phyloP scores from a whole-genome alignment of 1,140 invertebrate genomes.

The Brachystomella parvula region DNA sequence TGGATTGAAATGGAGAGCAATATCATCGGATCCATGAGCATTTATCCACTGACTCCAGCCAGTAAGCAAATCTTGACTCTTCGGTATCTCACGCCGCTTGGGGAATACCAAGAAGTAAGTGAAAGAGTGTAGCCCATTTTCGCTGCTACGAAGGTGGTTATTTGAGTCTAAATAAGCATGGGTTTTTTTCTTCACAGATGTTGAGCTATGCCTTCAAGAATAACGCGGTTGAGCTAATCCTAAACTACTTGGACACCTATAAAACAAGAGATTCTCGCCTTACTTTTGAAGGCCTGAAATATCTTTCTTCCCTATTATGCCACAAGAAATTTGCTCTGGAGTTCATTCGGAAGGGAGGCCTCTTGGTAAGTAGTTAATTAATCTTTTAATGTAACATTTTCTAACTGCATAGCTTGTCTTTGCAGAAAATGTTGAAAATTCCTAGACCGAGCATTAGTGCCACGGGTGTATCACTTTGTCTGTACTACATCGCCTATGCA shows the following conservation, averaged over 20 bases:
- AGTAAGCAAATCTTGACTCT: slow-evolving; percentile 87
- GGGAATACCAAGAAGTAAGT: slow-evolving; percentile 87
- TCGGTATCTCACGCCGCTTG: slow-evolving; percentile 85
- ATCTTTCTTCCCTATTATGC: slow-evolving; percentile 82
- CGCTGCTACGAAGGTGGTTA: too few species aligned
- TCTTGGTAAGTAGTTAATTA: slow-evolving; percentile 52
- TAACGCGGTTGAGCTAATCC: slow-evolving; percentile 77
- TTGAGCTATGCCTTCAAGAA: slow-evolving; percentile 85
- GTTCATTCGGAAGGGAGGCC: slow-evolving; percentile 75
- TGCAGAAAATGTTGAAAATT: slow-evolving; percentile 69
- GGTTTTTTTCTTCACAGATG: slow-evolving; percentile 54
- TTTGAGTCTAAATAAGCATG: slow-evolving; percentile 13
- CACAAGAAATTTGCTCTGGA: slow-evolving; percentile 97
- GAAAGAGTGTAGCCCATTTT: too few species aligned
- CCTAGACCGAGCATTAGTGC: slow-evolving; percentile 86
- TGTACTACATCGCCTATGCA: slow-evolving; percentile 90
- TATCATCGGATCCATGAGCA: slow-evolving; percentile 74
- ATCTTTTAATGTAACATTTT: neutral
- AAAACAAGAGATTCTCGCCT: slow-evolving; percentile 81
- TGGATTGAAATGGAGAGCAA: slow-evolving; percentile 83
- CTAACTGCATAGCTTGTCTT: neutral
- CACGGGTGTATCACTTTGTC: slow-evolving; percentile 88
- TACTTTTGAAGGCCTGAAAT: slow-evolving; percentile 90
- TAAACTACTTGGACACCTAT: slow-evolving; percentile 72
- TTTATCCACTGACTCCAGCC: slow-evolving; percentile 74